Evolutionary conservation across 2,888 invertebrate genomes (phyloP).

Genomic region (Dinocampus coccinellae): DNA sequence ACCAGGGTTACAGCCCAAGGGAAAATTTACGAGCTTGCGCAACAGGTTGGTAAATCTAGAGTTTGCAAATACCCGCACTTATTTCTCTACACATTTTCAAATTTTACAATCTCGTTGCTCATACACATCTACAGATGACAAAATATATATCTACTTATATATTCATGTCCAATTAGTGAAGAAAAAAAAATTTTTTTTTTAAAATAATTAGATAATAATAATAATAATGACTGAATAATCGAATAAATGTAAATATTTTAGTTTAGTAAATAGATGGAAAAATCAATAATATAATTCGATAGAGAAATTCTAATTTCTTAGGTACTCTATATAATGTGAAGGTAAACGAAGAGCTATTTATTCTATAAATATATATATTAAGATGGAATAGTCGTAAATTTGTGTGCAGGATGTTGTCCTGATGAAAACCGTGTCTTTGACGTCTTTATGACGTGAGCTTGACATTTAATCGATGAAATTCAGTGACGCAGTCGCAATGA

Average conservation of each 20-base stretch:
- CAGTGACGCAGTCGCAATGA: conserved; percentile 41
- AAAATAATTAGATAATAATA: too few species aligned
- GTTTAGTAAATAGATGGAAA: too few species aligned
- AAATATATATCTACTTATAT: too few species aligned
- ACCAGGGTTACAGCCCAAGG: conserved; percentile 68
- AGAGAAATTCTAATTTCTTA: not conserved
- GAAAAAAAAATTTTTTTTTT: too few species aligned
- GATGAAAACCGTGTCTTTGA: conserved; percentile 69
- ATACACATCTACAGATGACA: too few species aligned
- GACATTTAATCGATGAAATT: conserved; percentile 67
- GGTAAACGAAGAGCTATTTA: conserved; percentile 60
- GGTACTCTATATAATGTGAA: not conserved
- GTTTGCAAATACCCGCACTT: conserved; percentile 11
- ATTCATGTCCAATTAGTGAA: too few species aligned
- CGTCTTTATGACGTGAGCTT: conserved; percentile 68
- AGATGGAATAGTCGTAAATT: conserved; percentile 63
- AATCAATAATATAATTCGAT: too few species aligned
- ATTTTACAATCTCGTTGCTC: too few species aligned
- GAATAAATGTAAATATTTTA: too few species aligned
- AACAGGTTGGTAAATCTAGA: conserved; percentile 54
- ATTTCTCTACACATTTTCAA: not conserved
- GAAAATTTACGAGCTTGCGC: conserved; percentile 66
- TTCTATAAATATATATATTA: conserved; percentile 10
- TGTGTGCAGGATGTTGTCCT: conserved; percentile 68
- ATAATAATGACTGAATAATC: too few species aligned